Evolutionary conservation across 2,797 vertebrate genomes (phyloP).

Genomic region (Capromys pilorides): DNA sequence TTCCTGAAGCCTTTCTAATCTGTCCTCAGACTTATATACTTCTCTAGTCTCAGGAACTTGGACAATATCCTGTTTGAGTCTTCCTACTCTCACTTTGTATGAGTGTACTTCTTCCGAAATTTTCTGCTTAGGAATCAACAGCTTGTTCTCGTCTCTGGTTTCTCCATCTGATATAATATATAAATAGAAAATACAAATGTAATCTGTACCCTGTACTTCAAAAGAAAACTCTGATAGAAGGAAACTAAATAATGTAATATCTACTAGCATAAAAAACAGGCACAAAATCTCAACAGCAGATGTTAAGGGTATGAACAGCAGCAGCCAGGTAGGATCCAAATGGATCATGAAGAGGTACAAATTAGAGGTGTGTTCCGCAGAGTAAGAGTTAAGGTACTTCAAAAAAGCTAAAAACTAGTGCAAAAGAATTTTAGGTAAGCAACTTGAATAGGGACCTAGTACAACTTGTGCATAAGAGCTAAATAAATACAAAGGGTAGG

Average conservation of each 20-base stretch:
- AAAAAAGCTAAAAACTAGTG: constrained; percentile 7
- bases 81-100: constrained; percentile 75
- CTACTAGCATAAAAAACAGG: constrained; percentile 34
- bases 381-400: constrained; percentile 38
- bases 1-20: constrained; percentile 81
- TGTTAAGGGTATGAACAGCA: constrained; percentile 1
- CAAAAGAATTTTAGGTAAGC: constrained; percentile 53
- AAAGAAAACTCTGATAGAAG: constrained; percentile 42
- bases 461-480: not conserved
- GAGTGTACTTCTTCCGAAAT: constrained; percentile 76
- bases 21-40: constrained; percentile 75
- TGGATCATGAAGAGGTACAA: not conserved
- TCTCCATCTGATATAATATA: constrained; percentile 80
- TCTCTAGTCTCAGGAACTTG: constrained; percentile 78
- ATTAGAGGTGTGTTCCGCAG: not conserved
- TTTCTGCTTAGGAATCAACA: constrained; percentile 79
- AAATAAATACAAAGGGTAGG: constrained; percentile 47
- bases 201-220: constrained; percentile 70
- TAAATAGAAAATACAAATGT: constrained; percentile 81
- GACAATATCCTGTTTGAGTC: constrained; percentile 73
- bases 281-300: constrained; percentile 61
- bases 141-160: constrained; percentile 77
- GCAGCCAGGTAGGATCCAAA: not conserved
- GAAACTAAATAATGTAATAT: constrained; percentile 64
- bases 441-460: constrained; percentile 41